These are phyloP conservation scores for Pinctada fucata DNA, from an alignment of 2,888 invertebrate species.

Conservation along the genomic window DNA sequence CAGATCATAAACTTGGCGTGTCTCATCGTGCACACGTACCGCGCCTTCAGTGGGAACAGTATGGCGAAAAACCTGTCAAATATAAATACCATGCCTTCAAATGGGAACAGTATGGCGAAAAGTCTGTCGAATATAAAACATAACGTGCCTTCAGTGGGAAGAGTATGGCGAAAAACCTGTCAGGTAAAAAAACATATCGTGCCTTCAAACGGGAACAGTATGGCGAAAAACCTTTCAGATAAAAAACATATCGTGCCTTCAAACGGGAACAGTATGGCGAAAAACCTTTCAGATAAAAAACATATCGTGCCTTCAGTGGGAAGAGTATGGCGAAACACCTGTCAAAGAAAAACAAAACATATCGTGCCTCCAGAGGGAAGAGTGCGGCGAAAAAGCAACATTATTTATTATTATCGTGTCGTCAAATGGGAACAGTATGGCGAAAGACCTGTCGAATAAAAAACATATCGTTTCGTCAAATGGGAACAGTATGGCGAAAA, in stretches of 20 bases:
- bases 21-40: constrained; percentile 66
- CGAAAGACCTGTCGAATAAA: background rate
- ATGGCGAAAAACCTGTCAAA: constrained; percentile 72
- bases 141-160: constrained; percentile 68
- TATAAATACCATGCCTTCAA: background rate
- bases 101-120: background rate
- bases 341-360: constrained; percentile 49
- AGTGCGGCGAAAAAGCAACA: constrained; percentile 73
- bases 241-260: no score
- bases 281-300: no score
- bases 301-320: constrained; percentile 67
- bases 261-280: no score
- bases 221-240: background rate
- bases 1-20: constrained; percentile 68
- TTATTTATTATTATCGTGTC: no score
- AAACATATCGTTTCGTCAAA: no score
- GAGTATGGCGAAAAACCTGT: constrained; percentile 73
- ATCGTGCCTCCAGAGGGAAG: constrained; percentile 67
- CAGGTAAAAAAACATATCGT: constrained; percentile 19
- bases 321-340: constrained; percentile 74
- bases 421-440: no score
- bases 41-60: constrained; percentile 69
- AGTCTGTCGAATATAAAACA: constrained; percentile 43
- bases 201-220: no score
- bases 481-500: no score